These are phyloP conservation scores for Euleptes europaea DNA, from an alignment of 2,113 vertebrate genomes.

Conservation along the genomic window DNA sequence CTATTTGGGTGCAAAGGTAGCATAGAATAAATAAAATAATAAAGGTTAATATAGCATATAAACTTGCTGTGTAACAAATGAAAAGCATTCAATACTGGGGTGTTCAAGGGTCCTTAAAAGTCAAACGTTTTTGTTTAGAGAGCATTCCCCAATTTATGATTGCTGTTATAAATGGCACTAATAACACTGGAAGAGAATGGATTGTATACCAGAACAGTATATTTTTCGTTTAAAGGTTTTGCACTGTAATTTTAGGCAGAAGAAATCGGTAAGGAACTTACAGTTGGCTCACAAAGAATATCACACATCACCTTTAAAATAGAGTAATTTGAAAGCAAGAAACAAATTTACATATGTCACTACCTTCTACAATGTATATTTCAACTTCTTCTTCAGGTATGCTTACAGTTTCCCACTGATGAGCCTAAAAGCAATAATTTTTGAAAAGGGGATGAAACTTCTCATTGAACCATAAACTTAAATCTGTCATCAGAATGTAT, in stretches of 20 bases:
- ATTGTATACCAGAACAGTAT: background rate
- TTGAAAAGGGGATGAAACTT: background rate
- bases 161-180: too few relatives aligned
- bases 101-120: too few relatives aligned
- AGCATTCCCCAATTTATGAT: too few relatives aligned
- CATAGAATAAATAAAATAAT: too few relatives aligned
- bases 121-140: too few relatives aligned
- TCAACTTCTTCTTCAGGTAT: slow-evolving; percentile 86
- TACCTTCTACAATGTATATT: slow-evolving; percentile 88
- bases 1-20: too few relatives aligned
- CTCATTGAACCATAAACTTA: background rate
- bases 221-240: background rate
- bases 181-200: background rate
- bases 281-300: background rate
- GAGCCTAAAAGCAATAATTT: slow-evolving; percentile 73
- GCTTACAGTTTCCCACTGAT: slow-evolving; percentile 91
- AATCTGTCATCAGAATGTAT: background rate
- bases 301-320: background rate
- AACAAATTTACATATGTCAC: background rate
- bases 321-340: background rate
- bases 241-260: background rate
- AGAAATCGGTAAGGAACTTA: background rate
- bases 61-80: background rate
- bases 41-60: too few relatives aligned
- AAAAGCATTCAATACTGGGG: background rate